phyloP scores from a whole-genome alignment of 1,140 invertebrate species.

The Spodoptera frugiperda region DNA sequence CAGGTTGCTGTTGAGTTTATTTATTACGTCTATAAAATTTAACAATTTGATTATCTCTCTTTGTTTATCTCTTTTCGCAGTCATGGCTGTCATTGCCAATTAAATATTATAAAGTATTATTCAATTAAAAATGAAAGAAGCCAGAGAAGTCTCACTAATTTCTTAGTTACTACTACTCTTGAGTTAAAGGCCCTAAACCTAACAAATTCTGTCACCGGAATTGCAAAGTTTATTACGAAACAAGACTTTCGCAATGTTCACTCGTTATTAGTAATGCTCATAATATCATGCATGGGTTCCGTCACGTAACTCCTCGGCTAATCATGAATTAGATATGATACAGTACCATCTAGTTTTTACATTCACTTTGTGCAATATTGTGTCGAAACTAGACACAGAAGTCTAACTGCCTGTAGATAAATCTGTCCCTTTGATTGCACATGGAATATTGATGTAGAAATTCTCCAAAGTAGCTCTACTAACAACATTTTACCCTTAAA shows the following conservation, averaged over 20 bases:
- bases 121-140: too few relatives aligned
- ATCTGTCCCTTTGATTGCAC: slow-evolving; percentile 9
- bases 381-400: slow-evolving; percentile 13
- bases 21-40: too few relatives aligned
- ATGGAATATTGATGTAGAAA: background rate
- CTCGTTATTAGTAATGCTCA: slow-evolving; percentile 25
- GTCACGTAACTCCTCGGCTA: slow-evolving; percentile 1
- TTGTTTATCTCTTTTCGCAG: too few relatives aligned
- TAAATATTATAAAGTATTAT: too few relatives aligned
- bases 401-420: background rate
- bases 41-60: too few relatives aligned
- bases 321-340: slow-evolving; percentile 33
- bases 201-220: slow-evolving; percentile 25
- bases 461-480: background rate
- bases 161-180: background rate
- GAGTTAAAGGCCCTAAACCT: slow-evolving; percentile 19
- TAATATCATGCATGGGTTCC: slow-evolving; percentile 27
- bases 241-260: slow-evolving; percentile 26
- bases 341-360: slow-evolving; percentile 34
- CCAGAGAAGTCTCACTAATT: too few relatives aligned
- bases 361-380: slow-evolving; percentile 32
- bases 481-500: background rate
- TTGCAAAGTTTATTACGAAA: slow-evolving; percentile 39
- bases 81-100: too few relatives aligned
- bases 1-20: too few relatives aligned